Evolutionary conservation across 2,113 vertebrate species (phyloP).

Genomic region (Gymnorhina tibicen): DNA sequence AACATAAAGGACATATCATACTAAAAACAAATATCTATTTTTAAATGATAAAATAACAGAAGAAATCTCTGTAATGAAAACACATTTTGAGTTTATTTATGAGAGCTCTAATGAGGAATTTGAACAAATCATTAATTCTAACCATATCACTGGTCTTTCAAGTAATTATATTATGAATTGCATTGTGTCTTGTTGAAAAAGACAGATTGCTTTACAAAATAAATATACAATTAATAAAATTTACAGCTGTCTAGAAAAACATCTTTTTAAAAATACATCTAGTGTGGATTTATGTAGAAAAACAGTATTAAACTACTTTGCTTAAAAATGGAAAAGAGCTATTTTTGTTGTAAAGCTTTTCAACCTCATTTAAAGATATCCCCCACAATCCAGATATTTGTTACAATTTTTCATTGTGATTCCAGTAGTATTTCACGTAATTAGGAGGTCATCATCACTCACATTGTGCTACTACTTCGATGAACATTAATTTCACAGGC

Average conservation of each 20-base stretch:
- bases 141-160: background rate
- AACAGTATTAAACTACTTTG: background rate
- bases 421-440: background rate
- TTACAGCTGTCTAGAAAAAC: background rate
- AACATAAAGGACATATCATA: background rate
- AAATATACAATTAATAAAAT: background rate
- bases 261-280: background rate
- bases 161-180: background rate
- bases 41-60: background rate
- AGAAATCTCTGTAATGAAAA: background rate
- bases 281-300: background rate
- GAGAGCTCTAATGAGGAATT: background rate
- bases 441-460: background rate
- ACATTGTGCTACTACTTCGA: background rate
- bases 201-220: background rate
- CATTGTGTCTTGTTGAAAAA: background rate
- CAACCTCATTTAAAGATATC: background rate
- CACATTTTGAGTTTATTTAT: background rate
- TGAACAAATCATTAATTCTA: background rate
- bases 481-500: background rate
- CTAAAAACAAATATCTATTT: background rate
- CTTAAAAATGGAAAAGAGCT: background rate
- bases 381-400: background rate
- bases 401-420: background rate
- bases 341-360: background rate